Evolutionary conservation across 1,140 invertebrate genomes (phyloP), one percentile per base, ranked within the genome.

Genomic region (Drosophila sechellia): DNA sequence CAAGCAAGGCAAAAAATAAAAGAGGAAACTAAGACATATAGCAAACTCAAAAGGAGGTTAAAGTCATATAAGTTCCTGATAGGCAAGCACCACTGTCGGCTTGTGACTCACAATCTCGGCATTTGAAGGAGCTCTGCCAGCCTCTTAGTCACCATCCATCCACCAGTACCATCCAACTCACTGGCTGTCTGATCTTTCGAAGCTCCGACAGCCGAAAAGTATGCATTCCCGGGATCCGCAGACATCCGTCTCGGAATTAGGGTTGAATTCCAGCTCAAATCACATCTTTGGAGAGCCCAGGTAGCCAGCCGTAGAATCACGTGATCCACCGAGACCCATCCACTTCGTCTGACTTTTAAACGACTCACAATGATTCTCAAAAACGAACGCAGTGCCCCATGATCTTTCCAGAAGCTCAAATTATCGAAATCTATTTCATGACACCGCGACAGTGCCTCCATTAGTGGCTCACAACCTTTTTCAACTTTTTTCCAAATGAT

Each of bases 41-140:
- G 31, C 31, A 31, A 31, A 10, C 31, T 31, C 6, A 31, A 31
- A 17, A 5, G 20, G 4, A n/a, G 8, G 22, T 48, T n/a, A 3
- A 8, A 13, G 5, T 48, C n/a, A n/a, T 15, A 10, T 4, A 45
- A 5, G 3, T 50, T 34, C 27, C n/a, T 34, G n/a, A 11, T 50
- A 34, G 13, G 8, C 13, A 17, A 34, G n/a, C 3, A 17, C n/a
- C 6, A 31, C 48, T 50, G 48, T 50, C 12, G 45, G 22, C 25
- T 31, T 39, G 25, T 71, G 64, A 68, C 22, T 68, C 60, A 68
- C 60, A 31, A 65, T 37, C 46, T 46, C 37, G 46, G 46, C 37
- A 42, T 63, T 31, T n/a, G 8, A 34, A 34, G 27, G 48, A 49
- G 25, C 22, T 13, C 6, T 17, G 20, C 4, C 20, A 46, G 20